Percentiles rank a stretch among this genome's conserved stretches.
These are phyloP conservation scores for Cataglyphis rosenhaueri DNA, from an alignment of 2,888 invertebrate genomes.

Conservation along the genomic window DNA sequence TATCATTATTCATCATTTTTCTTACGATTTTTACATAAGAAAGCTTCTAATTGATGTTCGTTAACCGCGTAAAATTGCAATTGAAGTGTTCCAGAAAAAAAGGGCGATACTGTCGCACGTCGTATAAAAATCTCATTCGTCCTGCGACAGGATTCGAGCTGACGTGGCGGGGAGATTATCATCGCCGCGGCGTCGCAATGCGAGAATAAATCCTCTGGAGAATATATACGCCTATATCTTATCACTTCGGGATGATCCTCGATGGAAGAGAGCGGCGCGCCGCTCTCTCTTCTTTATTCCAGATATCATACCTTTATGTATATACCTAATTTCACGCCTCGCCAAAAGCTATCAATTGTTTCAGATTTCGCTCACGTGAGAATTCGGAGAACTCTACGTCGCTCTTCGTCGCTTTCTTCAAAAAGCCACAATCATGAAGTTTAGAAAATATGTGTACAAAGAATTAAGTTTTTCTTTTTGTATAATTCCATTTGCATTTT, in stretches of 20 bases:
- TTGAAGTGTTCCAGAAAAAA: not conserved
- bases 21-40: not conserved
- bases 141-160: slow-evolving; percentile 47
- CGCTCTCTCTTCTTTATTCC: not conserved
- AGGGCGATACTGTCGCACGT: not conserved
- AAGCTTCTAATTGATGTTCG: not conserved
- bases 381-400: not conserved
- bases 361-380: not conserved
- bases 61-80: not conserved
- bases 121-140: slow-evolving; percentile 27
- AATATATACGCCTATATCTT: slow-evolving; percentile 51
- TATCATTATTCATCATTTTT: not conserved
- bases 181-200: slow-evolving; percentile 45
- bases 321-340: slow-evolving; percentile 42
- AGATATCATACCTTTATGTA: slow-evolving; percentile 21
- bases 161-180: slow-evolving; percentile 56
- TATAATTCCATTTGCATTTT: not conserved
- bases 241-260: slow-evolving; percentile 47
- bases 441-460: not conserved
- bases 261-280: slow-evolving; percentile 14
- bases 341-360: slow-evolving; percentile 43
- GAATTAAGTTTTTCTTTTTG: not conserved
- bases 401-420: no score
- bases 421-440: not conserved
- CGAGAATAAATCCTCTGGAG: slow-evolving; percentile 48